These are phyloP conservation scores for Hucho hucho DNA, from an alignment of 2,113 vertebrate species.

Conservation along the genomic window DNA sequence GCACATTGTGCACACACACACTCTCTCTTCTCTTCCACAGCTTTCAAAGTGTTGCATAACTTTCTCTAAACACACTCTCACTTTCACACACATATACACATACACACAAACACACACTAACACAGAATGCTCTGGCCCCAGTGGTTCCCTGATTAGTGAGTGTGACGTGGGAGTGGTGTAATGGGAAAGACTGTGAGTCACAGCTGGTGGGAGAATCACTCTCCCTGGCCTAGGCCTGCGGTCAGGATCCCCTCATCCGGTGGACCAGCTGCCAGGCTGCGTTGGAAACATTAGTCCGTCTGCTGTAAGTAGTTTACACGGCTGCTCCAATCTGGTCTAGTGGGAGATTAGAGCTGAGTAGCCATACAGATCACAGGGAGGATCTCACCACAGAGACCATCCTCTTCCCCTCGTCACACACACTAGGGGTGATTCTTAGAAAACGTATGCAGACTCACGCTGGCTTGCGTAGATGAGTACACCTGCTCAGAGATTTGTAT, in stretches of 20 bases:
- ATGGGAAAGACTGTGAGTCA: slow-evolving; percentile 27
- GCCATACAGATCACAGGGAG: too few relatives aligned
- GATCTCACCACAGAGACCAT: too few relatives aligned
- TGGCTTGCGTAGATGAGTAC: neutral
- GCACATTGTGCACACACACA: neutral
- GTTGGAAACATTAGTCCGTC: too few relatives aligned
- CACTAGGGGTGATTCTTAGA: too few relatives aligned
- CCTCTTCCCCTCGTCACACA: too few relatives aligned
- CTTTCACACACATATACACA: neutral
- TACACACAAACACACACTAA: neutral
- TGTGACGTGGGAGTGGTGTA: slow-evolving; percentile 27
- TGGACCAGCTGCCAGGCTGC: slow-evolving; percentile 20
- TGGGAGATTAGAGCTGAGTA: too few relatives aligned
- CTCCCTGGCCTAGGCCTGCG: slow-evolving; percentile 14
- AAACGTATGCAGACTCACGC: too few relatives aligned
- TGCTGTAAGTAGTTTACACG: too few relatives aligned
- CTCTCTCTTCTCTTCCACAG: neutral
- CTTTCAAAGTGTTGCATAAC: slow-evolving; percentile 13
- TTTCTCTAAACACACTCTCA: neutral
- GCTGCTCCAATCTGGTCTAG: too few relatives aligned
- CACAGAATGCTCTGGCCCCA: slow-evolving; percentile 10
- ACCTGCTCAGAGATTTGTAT: too few relatives aligned
- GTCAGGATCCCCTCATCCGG: neutral
- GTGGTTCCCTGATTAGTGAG: slow-evolving; percentile 1
- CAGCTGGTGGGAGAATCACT: slow-evolving; percentile 21